A percentile compares a stretch with the other conserved stretches of the same genome.
These are phyloP conservation scores for Papilio glaucus DNA, from an alignment of 1,140 invertebrate genomes.

Conservation along the genomic window DNA sequence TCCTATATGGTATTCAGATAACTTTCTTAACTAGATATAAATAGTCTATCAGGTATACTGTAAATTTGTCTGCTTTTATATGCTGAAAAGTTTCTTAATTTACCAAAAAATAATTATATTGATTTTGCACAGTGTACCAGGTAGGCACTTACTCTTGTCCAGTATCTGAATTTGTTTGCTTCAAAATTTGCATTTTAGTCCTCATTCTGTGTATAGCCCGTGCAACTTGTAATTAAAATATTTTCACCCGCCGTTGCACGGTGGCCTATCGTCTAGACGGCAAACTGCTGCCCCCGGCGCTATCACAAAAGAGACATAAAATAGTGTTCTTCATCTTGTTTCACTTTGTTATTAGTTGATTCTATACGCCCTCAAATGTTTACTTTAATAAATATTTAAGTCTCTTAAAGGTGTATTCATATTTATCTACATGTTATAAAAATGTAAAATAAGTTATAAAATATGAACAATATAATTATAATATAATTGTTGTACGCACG, in stretches of 20 bases:
- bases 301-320: conserved; percentile 19
- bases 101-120: neutral
- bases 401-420: neutral
- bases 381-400: neutral
- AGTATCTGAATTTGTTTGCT: conserved; percentile 1
- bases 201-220: neutral
- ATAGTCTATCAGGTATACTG: too few relatives aligned
- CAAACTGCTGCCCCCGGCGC: conserved; percentile 18
- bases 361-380: neutral
- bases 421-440: neutral
- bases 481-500: too few relatives aligned
- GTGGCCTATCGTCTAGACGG: conserved; percentile 12
- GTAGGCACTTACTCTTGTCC: neutral
- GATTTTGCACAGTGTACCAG: neutral
- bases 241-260: conserved; percentile 4
- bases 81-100: too few relatives aligned
- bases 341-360: conserved; percentile 25
- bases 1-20: too few relatives aligned
- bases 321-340: neutral
- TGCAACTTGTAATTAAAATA: conserved; percentile 19
- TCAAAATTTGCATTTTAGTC: conserved; percentile 11
- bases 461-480: too few relatives aligned
- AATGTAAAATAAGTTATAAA: too few relatives aligned
- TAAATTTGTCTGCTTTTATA: too few relatives aligned
- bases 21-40: too few relatives aligned